Evolutionary conservation across 1,140 invertebrate species (phyloP), one percentile per base, ranked within the genome.

Genomic region (Macrocentrus cingulum): DNA sequence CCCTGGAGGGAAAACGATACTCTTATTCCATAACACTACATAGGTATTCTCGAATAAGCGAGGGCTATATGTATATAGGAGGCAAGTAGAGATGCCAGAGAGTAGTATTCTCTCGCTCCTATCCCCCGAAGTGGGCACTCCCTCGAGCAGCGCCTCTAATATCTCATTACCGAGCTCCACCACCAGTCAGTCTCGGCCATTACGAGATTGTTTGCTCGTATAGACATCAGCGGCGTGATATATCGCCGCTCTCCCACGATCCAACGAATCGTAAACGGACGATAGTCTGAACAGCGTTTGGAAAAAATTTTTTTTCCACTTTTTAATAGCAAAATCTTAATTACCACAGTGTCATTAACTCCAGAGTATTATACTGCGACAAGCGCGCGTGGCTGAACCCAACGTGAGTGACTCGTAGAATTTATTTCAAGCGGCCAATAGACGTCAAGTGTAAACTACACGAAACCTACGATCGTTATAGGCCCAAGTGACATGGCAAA

Each of bases 171-270:
- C 69, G 53, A 66, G 66, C 69, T 46, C 8, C 13, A 56, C 56
- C 70, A 77, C 74, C 72, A 77, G 72, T 73, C 74, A 72, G 64
- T 69, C 64, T 69, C 74, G 45, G 71, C 76, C 74, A 78, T 79
- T 79, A 78, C 76, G 75, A 78, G 74, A 78, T 79, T 80, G 76
- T 79, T 80, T 76, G 75, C 75, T 70, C 57, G 57, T 66, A 50
- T 13, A 65, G 60, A 64, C 69, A 68, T 72, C 60, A 67, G 39
- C 39, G 20, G 54, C 66, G 64, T 68, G 70, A 75, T 76, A 68
- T 70, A 75, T 76, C 75, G 72, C 66, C 57, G 54, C 64, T 56
- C 60, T 46, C 53, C 53, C 46, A 49, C 55, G 56, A 51, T 39
- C 22, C 44, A 16, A 50, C 23, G n/a, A 45, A 39, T 53, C 18